Conservation (phyloP, 1,140 invertebrate genomes). For the Contarinia nasturtii region DNA sequence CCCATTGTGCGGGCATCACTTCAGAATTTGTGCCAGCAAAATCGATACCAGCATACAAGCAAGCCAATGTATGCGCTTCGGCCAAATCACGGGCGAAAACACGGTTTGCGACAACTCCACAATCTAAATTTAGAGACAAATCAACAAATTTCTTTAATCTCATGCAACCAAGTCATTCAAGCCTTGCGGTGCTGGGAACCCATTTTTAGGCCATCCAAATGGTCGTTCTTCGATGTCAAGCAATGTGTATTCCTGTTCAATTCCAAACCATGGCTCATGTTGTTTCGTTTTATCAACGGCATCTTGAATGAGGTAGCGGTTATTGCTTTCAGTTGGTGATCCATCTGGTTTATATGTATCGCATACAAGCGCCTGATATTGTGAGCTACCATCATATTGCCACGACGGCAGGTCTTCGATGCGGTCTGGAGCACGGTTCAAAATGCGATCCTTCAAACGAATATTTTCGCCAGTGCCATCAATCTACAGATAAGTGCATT, state of each 20-base stretch:
- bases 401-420: constrained; percentile 64
- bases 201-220: constrained; percentile 78
- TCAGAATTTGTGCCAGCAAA: constrained; percentile 83
- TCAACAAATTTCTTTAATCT: no score
- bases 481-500: constrained; percentile 86
- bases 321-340: constrained; percentile 30
- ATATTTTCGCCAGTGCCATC: constrained; percentile 80
- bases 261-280: constrained; percentile 80
- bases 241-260: constrained; percentile 79
- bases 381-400: constrained; percentile 85
- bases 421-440: constrained; percentile 50
- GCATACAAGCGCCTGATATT: constrained; percentile 62
- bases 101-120: constrained; percentile 79
- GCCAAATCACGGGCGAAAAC: constrained; percentile 86
- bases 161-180: no score
- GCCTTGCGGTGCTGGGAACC: constrained; percentile 76
- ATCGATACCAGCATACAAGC: constrained; percentile 75
- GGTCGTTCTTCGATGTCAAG: constrained; percentile 74
- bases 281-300: constrained; percentile 13
- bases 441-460: constrained; percentile 67
- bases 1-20: constrained; percentile 76
- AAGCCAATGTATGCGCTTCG: constrained; percentile 62
- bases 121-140: no score
- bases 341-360: constrained; percentile 47
- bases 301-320: constrained; percentile 13